Evolutionary conservation across 2,797 vertebrate species (phyloP).

Genomic region (Crenichthys baileyi): DNA sequence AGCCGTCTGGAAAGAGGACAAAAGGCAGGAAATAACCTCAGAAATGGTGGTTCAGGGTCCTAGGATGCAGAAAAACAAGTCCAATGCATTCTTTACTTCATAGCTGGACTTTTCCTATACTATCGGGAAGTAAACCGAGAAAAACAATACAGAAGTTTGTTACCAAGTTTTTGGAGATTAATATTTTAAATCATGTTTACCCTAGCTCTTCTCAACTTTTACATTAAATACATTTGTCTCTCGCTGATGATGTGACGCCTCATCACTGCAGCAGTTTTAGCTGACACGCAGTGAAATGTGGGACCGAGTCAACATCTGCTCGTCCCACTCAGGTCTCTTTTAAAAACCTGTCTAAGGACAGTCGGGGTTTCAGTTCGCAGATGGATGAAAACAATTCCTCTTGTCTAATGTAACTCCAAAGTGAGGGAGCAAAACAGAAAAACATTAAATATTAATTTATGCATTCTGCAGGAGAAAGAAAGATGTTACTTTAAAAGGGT

Average conservation of each 20-base stretch:
- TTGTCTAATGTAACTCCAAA: constrained; percentile 36
- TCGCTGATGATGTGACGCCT: background rate
- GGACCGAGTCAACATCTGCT: constrained; percentile 20
- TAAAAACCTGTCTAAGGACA: constrained; percentile 5
- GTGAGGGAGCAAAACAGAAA: constrained; percentile 20
- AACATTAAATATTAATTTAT: constrained; percentile 45
- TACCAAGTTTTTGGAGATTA: background rate
- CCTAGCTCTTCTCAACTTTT: background rate
- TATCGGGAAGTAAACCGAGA: background rate
- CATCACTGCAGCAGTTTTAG: background rate
- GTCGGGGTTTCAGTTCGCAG: constrained; percentile 30
- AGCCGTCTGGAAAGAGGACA: too few relatives aligned
- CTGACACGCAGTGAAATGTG: background rate
- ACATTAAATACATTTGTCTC: background rate
- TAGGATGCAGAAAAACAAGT: too few relatives aligned
- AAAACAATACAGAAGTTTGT: background rate
- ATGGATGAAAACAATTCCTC: constrained; percentile 31
- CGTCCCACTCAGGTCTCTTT: constrained; percentile 7
- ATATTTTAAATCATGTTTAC: constrained; percentile 14
- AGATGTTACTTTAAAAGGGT: constrained; percentile 7
- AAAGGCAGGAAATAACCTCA: too few relatives aligned
- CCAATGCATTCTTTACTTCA: too few relatives aligned
- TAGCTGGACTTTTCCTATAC: background rate
- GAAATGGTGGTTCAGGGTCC: too few relatives aligned
- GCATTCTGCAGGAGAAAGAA: background rate